phyloP scores from a whole-genome alignment of 2,888 invertebrate species.

The Agrotis puta region DNA sequence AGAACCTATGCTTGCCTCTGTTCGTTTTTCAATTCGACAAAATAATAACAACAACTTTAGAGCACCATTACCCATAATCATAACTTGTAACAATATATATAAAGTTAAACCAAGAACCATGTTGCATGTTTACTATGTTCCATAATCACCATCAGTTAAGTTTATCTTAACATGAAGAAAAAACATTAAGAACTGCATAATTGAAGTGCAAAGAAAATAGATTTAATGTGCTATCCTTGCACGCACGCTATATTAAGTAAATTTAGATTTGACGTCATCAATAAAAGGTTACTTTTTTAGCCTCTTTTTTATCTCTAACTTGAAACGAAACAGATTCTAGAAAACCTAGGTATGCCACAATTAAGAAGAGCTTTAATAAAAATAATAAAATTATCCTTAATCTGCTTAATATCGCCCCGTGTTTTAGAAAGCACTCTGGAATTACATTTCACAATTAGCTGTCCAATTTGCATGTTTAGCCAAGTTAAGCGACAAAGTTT shows the following conservation, averaged over 20 bases:
- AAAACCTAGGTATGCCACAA: background rate
- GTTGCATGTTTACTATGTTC: conserved; percentile 23
- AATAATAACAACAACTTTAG: too few species aligned
- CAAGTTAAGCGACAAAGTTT: conserved; percentile 48
- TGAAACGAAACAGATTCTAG: conserved; percentile 31
- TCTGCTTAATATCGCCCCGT: conserved; percentile 33
- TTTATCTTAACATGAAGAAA: conserved; percentile 35
- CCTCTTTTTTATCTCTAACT: too few species aligned
- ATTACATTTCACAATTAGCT: conserved; percentile 57
- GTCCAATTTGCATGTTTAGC: conserved; percentile 61
- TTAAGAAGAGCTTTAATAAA: conserved; percentile 12
- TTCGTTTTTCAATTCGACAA: too few species aligned
- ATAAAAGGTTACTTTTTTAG: too few species aligned
- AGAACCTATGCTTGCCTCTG: too few species aligned
- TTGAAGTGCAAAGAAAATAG: conserved; percentile 37
- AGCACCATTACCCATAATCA: background rate
- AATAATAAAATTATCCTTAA: conserved; percentile 18
- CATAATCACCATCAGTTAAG: conserved; percentile 10
- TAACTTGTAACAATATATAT: background rate
- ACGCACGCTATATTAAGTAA: conserved; percentile 19
- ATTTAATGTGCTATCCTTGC: conserved; percentile 30
- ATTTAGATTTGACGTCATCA: conserved; percentile 5
- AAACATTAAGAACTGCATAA: conserved; percentile 34
- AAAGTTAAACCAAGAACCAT: background rate
- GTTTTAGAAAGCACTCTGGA: conserved; percentile 36